A percentile compares a stretch with the other conserved stretches of the same genome.
Evolutionary conservation across 1,140 invertebrate genomes (phyloP).

Genomic region (Drosophila pseudoobscura): DNA sequence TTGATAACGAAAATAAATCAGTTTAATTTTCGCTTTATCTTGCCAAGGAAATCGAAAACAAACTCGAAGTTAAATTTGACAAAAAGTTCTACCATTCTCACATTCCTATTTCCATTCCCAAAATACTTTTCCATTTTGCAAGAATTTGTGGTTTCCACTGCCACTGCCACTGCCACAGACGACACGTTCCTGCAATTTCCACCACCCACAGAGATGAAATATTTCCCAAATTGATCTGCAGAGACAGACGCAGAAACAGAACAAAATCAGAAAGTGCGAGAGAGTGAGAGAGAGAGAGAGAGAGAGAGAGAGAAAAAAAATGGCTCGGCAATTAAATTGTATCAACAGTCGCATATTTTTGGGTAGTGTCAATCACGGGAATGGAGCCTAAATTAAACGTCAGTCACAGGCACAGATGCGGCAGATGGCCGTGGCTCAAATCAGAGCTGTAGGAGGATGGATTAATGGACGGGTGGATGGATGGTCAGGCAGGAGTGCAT

Average conservation of each 20-base stretch:
- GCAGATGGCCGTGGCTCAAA: neutral
- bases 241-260: too few relatives aligned
- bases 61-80: too few relatives aligned
- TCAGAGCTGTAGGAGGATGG: neutral
- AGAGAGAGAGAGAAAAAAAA: slow-evolving; percentile 14
- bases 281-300: neutral
- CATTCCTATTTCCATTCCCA: slow-evolving; percentile 6
- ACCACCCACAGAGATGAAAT: slow-evolving; percentile 24
- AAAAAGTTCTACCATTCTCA: neutral
- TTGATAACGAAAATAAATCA: slow-evolving; percentile 40
- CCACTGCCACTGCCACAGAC: slow-evolving; percentile 16
- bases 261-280: neutral
- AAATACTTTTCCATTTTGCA: slow-evolving; percentile 14
- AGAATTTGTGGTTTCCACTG: slow-evolving; percentile 37
- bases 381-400: slow-evolving; percentile 56
- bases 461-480: too few relatives aligned
- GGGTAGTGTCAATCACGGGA: slow-evolving; percentile 29
- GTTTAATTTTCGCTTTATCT: neutral
- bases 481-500: too few relatives aligned
- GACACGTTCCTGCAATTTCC: slow-evolving; percentile 4
- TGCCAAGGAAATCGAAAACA: neutral
- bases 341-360: slow-evolving; percentile 38
- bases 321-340: slow-evolving; percentile 49
- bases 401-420: slow-evolving; percentile 23
- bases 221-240: slow-evolving; percentile 23